phyloP scores from a whole-genome alignment of 2,888 invertebrate species.

The Zygaena filipendulae region DNA sequence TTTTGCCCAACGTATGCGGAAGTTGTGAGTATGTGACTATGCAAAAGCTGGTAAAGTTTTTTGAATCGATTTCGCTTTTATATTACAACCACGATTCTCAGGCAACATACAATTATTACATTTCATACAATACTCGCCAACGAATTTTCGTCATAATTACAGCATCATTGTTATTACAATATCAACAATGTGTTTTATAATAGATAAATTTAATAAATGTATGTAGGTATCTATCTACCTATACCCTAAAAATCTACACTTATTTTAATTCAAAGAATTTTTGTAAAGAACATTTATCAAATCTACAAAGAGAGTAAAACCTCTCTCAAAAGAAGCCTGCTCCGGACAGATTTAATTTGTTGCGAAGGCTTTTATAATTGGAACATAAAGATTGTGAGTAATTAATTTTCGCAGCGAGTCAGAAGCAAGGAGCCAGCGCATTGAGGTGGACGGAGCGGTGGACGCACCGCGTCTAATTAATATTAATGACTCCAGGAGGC shows the following conservation, averaged over 20 bases:
- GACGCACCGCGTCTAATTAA: slow-evolving; percentile 61
- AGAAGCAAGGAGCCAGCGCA: slow-evolving; percentile 63
- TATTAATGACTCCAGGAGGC: slow-evolving; percentile 61
- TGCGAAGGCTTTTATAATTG: slow-evolving; percentile 70
- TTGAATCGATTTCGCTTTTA: slow-evolving; percentile 58
- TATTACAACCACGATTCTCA: slow-evolving; percentile 29
- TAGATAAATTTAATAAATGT: not conserved
- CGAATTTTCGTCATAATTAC: slow-evolving; percentile 35
- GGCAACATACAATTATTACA: slow-evolving; percentile 58
- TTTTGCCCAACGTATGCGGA: slow-evolving; percentile 60
- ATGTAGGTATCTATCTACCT: slow-evolving; percentile 24
- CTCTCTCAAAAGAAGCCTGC: slow-evolving; percentile 67
- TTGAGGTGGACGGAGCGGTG: slow-evolving; percentile 37
- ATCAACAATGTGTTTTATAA: too few relatives aligned
- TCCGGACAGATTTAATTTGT: slow-evolving; percentile 69
- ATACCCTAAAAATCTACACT: slow-evolving; percentile 30
- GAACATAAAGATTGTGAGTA: slow-evolving; percentile 70
- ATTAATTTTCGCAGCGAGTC: slow-evolving; percentile 69
- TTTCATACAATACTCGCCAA: slow-evolving; percentile 30
- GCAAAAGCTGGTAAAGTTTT: slow-evolving; percentile 56
- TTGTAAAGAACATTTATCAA: slow-evolving; percentile 65
- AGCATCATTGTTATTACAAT: slow-evolving; percentile 27
- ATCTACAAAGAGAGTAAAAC: slow-evolving; percentile 66
- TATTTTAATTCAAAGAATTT: slow-evolving; percentile 57
- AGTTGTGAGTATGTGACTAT: slow-evolving; percentile 58